phyloP scores from a whole-genome alignment of 2,113 vertebrate genomes.

The Sphaerodactylus townsendi region DNA sequence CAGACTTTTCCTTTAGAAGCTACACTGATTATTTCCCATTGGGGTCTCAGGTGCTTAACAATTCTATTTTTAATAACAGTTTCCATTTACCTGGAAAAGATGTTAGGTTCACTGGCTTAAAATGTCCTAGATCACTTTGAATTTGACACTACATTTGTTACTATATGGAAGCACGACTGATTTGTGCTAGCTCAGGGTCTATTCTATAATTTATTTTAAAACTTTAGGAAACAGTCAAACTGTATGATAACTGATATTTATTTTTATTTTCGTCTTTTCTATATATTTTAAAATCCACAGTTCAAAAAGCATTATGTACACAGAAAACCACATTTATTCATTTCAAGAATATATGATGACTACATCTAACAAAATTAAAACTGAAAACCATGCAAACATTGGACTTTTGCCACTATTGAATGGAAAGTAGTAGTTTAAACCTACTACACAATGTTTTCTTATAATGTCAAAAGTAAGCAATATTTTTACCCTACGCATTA shows the following conservation, averaged over 20 bases:
- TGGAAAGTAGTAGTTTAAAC: conserved; percentile 8
- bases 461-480: conserved; percentile 41
- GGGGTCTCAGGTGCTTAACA: too few species aligned
- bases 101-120: too few species aligned
- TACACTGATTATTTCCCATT: too few species aligned
- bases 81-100: too few species aligned
- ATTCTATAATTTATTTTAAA: conserved; percentile 22
- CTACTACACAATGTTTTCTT: conserved; percentile 40
- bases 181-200: not conserved
- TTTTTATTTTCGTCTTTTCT: not conserved
- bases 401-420: conserved; percentile 32
- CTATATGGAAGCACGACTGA: conserved; percentile 17
- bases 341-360: conserved; percentile 5
- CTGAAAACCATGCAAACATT: conserved; percentile 7
- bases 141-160: too few species aligned
- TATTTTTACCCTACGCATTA: conserved; percentile 43
- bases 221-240: conserved; percentile 1
- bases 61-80: too few species aligned
- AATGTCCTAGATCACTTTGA: too few species aligned
- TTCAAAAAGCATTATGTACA: conserved; percentile 11
- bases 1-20: too few species aligned
- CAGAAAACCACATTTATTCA: conserved; percentile 8
- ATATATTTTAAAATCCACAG: not conserved
- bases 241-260: conserved; percentile 1
- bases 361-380: conserved; percentile 11